These are phyloP conservation scores for Zaprionus ornatus DNA, from an alignment of 1,140 invertebrate genomes.

Conservation along the genomic window DNA sequence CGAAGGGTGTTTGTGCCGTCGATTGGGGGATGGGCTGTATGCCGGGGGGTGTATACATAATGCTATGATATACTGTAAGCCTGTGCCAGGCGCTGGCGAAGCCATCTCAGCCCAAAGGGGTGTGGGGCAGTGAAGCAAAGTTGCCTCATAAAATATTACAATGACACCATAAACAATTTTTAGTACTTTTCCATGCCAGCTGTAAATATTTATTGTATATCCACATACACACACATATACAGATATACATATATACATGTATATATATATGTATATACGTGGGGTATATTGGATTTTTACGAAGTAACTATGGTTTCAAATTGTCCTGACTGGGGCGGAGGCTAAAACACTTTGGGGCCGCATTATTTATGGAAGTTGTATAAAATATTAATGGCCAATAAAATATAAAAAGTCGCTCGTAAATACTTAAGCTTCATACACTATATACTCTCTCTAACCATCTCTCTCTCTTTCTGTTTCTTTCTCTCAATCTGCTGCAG, in stretches of 20 bases:
- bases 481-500: slow-evolving; percentile 86
- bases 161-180: slow-evolving; percentile 83
- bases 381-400: slow-evolving; percentile 76
- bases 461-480: not conserved
- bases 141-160: slow-evolving; percentile 80
- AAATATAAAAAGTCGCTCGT: slow-evolving; percentile 60
- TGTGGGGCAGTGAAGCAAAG: slow-evolving; percentile 32
- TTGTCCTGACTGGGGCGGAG: not conserved
- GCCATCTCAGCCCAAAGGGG: slow-evolving; percentile 35
- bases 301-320: slow-evolving; percentile 74
- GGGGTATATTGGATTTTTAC: slow-evolving; percentile 74
- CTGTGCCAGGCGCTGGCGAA: slow-evolving; percentile 52
- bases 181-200: slow-evolving; percentile 74
- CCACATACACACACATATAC: slow-evolving; percentile 15
- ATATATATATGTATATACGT: slow-evolving; percentile 75
- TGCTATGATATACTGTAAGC: slow-evolving; percentile 30
- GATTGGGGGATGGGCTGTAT: not conserved
- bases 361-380: slow-evolving; percentile 67
- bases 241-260: slow-evolving; percentile 24
- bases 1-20: slow-evolving; percentile 27
- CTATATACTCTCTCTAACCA: not conserved
- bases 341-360: slow-evolving; percentile 61
- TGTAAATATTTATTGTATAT: slow-evolving; percentile 79
- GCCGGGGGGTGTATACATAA: slow-evolving; percentile 31
- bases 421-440: slow-evolving; percentile 46